Conservation (phyloP, 2,797 vertebrate species). For the Apogon talboti region DNA sequence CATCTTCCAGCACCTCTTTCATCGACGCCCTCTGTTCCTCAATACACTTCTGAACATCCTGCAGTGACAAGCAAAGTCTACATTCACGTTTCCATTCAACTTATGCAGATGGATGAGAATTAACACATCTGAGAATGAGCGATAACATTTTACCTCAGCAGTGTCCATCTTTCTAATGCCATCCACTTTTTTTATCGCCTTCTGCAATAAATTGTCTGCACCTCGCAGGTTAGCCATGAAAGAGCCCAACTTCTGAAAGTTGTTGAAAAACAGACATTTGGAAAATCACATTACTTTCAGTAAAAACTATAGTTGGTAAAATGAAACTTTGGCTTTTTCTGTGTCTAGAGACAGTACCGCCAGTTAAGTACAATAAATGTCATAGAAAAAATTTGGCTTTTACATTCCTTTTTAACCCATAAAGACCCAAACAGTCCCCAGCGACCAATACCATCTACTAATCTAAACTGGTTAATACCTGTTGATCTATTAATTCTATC, state of each 20-base stretch:
- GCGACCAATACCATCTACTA: too few relatives aligned
- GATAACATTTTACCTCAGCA: constrained; percentile 79
- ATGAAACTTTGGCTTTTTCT: too few relatives aligned
- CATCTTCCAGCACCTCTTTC: constrained; percentile 88
- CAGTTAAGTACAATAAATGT: too few relatives aligned
- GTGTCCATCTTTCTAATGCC: constrained; percentile 71
- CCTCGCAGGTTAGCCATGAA: constrained; percentile 85
- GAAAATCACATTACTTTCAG: too few relatives aligned
- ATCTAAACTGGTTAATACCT: too few relatives aligned
- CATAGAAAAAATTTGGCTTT: too few relatives aligned
- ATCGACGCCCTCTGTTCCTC: constrained; percentile 88
- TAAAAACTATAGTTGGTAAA: too few relatives aligned
- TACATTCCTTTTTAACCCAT: too few relatives aligned
- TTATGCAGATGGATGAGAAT: not conserved
- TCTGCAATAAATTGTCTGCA: constrained; percentile 86
- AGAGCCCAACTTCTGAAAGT: constrained; percentile 87
- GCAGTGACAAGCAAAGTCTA: constrained; percentile 16
- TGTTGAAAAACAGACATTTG: not conserved
- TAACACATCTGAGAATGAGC: not conserved
- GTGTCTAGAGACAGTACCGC: too few relatives aligned
- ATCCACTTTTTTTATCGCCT: constrained; percentile 87
- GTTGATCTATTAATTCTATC: too few relatives aligned
- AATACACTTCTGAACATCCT: constrained; percentile 87
- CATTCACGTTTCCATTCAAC: constrained; percentile 51
- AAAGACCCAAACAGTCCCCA: too few relatives aligned